Percentiles rank a stretch among this genome's conserved stretches.
phyloP scores from a whole-genome alignment of 2,113 vertebrate genomes.

The Thomomys bottae region DNA sequence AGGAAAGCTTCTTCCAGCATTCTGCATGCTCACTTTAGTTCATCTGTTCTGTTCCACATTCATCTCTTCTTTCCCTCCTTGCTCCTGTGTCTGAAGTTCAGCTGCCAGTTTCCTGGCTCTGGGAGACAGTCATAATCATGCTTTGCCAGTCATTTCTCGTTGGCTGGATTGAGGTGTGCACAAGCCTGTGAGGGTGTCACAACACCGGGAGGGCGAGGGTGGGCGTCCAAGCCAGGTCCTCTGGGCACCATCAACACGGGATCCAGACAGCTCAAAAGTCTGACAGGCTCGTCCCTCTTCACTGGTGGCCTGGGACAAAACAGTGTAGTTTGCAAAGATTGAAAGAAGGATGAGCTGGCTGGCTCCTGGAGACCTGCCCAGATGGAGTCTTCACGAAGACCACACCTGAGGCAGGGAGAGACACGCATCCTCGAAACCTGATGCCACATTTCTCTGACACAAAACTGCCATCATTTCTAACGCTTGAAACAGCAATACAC shows the following conservation, averaged over 20 bases:
- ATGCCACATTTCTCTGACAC: neutral
- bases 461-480: neutral
- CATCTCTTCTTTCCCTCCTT: neutral
- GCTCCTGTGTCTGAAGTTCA: neutral
- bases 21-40: too few relatives aligned
- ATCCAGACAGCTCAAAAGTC: neutral
- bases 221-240: neutral
- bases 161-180: neutral
- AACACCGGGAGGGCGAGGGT: neutral
- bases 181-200: accelerated
- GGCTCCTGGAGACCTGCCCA: neutral
- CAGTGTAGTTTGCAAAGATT: neutral
- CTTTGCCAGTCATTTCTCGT: neutral
- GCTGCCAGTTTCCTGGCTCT: neutral
- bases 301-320: neutral
- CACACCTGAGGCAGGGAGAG: neutral
- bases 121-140: neutral
- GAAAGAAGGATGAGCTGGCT: neutral
- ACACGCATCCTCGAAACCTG: neutral
- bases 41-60: neutral
- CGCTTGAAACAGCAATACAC: neutral
- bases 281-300: neutral
- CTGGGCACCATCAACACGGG: neutral
- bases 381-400: neutral
- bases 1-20: neutral